Evolutionary conservation across 2,797 vertebrate genomes (phyloP).

Genomic region (Mus caroli): DNA sequence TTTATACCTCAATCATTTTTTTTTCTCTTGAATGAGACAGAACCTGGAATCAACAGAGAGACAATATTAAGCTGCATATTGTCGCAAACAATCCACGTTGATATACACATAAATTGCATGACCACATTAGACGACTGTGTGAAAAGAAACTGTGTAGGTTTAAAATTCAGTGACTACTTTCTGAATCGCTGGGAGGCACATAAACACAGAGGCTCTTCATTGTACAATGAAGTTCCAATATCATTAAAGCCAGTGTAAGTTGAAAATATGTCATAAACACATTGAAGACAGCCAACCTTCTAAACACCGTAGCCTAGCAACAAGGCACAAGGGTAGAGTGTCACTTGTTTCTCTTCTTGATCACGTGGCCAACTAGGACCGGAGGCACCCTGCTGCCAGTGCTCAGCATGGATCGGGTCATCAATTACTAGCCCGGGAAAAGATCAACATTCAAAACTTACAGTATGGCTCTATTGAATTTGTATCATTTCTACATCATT

Average conservation of each 20-base stretch:
- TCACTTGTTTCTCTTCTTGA: background rate
- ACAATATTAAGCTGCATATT: slow-evolving; percentile 43
- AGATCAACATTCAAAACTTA: slow-evolving; percentile 19
- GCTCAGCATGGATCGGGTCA: background rate
- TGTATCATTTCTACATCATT: background rate
- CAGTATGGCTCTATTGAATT: background rate
- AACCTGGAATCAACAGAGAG: slow-evolving; percentile 54
- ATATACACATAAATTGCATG: slow-evolving; percentile 44
- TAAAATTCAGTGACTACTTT: slow-evolving; percentile 58
- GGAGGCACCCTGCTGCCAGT: background rate
- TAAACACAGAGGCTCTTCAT: slow-evolving; percentile 1
- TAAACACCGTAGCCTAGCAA: slow-evolving; percentile 45
- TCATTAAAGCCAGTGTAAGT: slow-evolving; percentile 8
- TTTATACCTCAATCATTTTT: slow-evolving; percentile 58
- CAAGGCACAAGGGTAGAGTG: background rate
- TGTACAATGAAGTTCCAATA: background rate
- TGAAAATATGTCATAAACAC: slow-evolving; percentile 39
- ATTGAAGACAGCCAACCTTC: background rate
- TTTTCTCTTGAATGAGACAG: slow-evolving; percentile 58
- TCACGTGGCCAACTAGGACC: background rate
- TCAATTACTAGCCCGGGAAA: background rate
- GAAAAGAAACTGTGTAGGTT: slow-evolving; percentile 57
- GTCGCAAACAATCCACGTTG: background rate
- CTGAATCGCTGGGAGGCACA: slow-evolving; percentile 39
- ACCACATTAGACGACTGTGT: slow-evolving; percentile 50